Evolutionary conservation across 2,113 vertebrate genomes (phyloP), one percentile per base, ranked within the genome.

Genomic region (Oenanthe melanoleuca): DNA sequence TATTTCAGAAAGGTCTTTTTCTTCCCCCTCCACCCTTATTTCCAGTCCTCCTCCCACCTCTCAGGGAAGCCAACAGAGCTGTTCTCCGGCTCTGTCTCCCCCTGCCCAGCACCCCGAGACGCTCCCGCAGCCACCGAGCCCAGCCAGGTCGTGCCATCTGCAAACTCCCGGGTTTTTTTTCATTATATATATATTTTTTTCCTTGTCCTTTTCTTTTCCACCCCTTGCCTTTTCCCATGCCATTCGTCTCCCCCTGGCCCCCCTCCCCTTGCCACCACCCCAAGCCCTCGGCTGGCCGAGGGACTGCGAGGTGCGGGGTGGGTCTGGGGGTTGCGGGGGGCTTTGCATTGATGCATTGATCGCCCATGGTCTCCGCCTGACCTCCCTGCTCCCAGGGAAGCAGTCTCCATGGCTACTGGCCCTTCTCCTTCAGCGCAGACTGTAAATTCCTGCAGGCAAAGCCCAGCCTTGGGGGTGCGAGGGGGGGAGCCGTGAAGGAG

Each of bases 391-490:
- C 98, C 98, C 98, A 96, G 97, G 97, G 98, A 98, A 98, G 98
- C 98, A 97, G 98, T 98, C 97, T 98, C 98, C 98, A 98, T 98
- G 98, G 98, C 96, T 96, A 98, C 98, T 97, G 96, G 95, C 97
- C 97, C 97, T 95, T 95, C 98, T 97, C 98, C 97, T 97, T 97
- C 98, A 96, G 97, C 97, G 97, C 91, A 98, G 98, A 98, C 98
- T 98, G 98, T 98, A 98, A 98, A 98, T 98, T 98, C 98, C 98
- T 98, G 97, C 98, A 97, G 98, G 97, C 97, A 97, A 97, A 97
- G 97, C 97, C 94, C 97, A 96, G 97, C 95, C 96, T 96, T 97
- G 97, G 97, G 97, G 96, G 97, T 97, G 96, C 96, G 97, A 94
- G 96, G 96, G 97, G 93, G 96, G 97, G 97, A 98, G 96, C 96